Evolutionary conservation across 2,888 invertebrate genomes (phyloP).

Genomic region (Branchinecta sandiegonensis): DNA sequence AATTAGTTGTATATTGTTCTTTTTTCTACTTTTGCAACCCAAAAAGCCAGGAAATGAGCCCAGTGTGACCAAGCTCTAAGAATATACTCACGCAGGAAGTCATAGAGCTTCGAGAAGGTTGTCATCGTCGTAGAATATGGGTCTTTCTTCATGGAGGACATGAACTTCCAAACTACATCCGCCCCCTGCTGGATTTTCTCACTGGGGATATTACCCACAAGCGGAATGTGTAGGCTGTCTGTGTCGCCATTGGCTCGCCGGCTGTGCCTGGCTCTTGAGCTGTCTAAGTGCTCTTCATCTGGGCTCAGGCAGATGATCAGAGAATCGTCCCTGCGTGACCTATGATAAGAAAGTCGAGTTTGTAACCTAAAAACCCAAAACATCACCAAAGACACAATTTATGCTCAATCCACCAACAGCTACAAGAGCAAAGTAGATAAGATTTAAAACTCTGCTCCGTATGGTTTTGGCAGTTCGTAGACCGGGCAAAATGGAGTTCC

Average conservation of each 20-base stretch:
- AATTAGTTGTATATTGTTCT: no score
- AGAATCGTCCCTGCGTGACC: slow-evolving; percentile 5
- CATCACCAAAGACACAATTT: no score
- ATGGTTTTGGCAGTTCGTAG: no score
- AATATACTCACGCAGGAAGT: slow-evolving; percentile 47
- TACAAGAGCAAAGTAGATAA: no score
- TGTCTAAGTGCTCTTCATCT: not conserved
- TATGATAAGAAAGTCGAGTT: not conserved
- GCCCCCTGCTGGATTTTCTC: slow-evolving; percentile 36
- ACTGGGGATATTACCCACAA: slow-evolving; percentile 8
- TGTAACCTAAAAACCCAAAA: no score
- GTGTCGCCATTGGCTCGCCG: not conserved
- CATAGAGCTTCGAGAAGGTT: slow-evolving; percentile 71
- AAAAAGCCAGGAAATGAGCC: no score
- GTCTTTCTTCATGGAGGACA: slow-evolving; percentile 46
- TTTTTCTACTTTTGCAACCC: no score
- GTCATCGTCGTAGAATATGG: slow-evolving; percentile 71
- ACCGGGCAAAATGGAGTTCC: no score
- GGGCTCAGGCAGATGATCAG: not conserved
- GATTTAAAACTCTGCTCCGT: no score
- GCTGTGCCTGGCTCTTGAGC: not conserved
- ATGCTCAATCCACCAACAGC: no score
- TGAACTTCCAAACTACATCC: slow-evolving; percentile 50
- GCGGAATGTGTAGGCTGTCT: not conserved
- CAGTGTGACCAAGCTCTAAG: no score